These are phyloP conservation scores for Podarcis cretensis DNA, from an alignment of 2,113 vertebrate species.

Conservation along the genomic window DNA sequence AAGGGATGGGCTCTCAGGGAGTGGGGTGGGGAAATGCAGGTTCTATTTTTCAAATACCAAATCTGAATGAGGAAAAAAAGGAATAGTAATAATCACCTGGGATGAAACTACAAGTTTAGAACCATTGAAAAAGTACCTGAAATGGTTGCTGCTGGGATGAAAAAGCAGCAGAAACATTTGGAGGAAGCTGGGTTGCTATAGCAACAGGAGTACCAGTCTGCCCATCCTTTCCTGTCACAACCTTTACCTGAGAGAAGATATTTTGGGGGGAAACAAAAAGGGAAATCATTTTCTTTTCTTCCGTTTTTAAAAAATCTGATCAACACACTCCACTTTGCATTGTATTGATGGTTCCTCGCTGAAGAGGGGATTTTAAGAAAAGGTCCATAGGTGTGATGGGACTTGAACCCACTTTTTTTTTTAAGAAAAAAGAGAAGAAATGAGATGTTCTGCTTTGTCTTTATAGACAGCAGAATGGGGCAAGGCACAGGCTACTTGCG, in stretches of 20 bases:
- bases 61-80: conserved; percentile 69
- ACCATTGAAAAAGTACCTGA: conserved; percentile 87
- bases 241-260: conserved; percentile 90
- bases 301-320: conserved; percentile 44
- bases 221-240: conserved; percentile 96
- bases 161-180: conserved; percentile 96
- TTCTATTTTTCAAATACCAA: conserved; percentile 70
- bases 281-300: conserved; percentile 67
- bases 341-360: conserved; percentile 57
- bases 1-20: conserved; percentile 68
- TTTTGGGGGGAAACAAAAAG: conserved; percentile 70
- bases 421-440: neutral
- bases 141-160: conserved; percentile 89
- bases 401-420: neutral
- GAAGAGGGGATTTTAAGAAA: conserved; percentile 65
- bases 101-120: conserved; percentile 79
- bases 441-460: conserved; percentile 42
- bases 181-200: conserved; percentile 96
- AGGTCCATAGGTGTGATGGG: conserved; percentile 30
- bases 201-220: conserved; percentile 95
- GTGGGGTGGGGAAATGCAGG: conserved; percentile 47
- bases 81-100: conserved; percentile 58
- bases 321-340: conserved; percentile 38
- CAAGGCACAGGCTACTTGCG: conserved; percentile 12
- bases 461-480: conserved; percentile 42